Conservation (phyloP, 2,797 vertebrate genomes). For the Oreochromis grahami region DNA sequence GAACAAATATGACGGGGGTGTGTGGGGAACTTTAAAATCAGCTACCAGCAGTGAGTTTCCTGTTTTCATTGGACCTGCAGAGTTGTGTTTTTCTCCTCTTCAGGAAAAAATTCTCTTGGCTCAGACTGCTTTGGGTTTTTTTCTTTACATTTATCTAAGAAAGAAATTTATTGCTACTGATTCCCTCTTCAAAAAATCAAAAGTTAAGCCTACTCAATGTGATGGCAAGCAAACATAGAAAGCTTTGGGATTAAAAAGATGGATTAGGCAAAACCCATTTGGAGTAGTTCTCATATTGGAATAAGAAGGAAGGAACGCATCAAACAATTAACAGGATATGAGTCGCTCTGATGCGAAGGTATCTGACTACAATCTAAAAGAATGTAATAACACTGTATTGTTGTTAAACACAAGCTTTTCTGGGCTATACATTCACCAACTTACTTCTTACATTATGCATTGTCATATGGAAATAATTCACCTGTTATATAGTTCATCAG, state of each 20-base stretch:
- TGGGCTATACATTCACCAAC: background rate
- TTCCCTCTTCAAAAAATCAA: background rate
- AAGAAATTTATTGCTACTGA: background rate
- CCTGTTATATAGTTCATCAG: background rate
- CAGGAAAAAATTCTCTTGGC: background rate
- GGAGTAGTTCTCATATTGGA: background rate
- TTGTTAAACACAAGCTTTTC: background rate
- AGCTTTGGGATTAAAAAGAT: background rate
- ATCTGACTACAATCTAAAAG: background rate
- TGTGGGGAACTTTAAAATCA: conserved; percentile 23
- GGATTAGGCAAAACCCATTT: background rate
- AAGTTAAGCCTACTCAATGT: background rate
- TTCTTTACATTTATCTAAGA: conserved; percentile 13
- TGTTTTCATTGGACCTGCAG: conserved; percentile 43
- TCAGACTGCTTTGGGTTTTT: background rate
- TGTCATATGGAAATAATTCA: conserved; percentile 27
- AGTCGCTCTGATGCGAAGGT: background rate
- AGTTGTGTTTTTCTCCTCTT: background rate
- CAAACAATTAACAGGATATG: background rate
- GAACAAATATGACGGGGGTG: conserved; percentile 6
- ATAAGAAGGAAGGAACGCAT: background rate
- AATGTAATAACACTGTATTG: background rate
- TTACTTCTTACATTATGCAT: conserved; percentile 7
- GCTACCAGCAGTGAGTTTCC: conserved; percentile 32
- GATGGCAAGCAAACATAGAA: background rate